A percentile compares a stretch with the other conserved stretches of the same genome.
Evolutionary conservation across 2,888 invertebrate genomes (phyloP).

Genomic region (Leucoma salicis): DNA sequence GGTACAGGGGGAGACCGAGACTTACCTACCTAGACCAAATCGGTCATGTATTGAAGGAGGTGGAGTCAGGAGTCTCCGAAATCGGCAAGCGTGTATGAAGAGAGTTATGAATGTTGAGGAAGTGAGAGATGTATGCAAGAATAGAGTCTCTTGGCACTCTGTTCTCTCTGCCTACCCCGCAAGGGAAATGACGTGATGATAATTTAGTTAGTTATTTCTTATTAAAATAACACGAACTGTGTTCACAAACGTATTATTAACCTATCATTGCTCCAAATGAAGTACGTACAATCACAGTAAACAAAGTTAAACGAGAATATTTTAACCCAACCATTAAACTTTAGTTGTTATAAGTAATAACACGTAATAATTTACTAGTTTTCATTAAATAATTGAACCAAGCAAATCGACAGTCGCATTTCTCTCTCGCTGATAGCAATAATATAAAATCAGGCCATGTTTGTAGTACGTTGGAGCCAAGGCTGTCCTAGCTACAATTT

Average conservation of each 20-base stretch:
- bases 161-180: no score
- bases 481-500: constrained; percentile 67
- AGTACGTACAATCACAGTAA: neutral
- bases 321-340: neutral
- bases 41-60: no score
- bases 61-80: no score
- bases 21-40: no score
- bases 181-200: no score
- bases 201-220: no score
- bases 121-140: no score
- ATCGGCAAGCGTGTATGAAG: no score
- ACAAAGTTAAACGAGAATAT: neutral
- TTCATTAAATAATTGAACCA: constrained; percentile 61
- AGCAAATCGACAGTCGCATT: constrained; percentile 59
- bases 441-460: constrained; percentile 67
- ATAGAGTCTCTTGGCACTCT: no score
- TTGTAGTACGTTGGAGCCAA: constrained; percentile 51
- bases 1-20: no score
- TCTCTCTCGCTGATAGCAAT: constrained; percentile 54
- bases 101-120: no score
- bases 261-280: neutral
- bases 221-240: no score
- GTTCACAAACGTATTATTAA: neutral
- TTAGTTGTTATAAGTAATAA: neutral
- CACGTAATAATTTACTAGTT: constrained; percentile 24